Evolutionary conservation across 2,888 invertebrate genomes (phyloP).

Genomic region (Cecidostiba fungosa): DNA sequence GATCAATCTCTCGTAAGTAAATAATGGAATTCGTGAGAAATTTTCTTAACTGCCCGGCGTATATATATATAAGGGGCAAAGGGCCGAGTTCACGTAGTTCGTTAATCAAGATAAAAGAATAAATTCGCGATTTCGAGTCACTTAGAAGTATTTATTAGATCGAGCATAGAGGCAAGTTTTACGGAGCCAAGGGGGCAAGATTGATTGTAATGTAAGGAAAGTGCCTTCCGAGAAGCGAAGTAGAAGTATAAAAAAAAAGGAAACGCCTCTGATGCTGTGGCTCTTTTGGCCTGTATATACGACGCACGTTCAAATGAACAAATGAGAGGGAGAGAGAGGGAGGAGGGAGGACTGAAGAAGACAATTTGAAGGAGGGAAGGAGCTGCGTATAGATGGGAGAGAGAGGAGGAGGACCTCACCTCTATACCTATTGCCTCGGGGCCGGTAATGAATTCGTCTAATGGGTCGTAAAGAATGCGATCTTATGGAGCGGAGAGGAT

Average conservation of each 20-base stretch:
- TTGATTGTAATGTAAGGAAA: constrained; percentile 60
- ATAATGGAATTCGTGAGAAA: constrained; percentile 43
- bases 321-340: constrained; percentile 66
- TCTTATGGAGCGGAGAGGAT: constrained; percentile 79
- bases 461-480: constrained; percentile 80
- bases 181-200: constrained; percentile 32
- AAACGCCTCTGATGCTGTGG: not conserved
- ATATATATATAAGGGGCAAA: too few relatives aligned
- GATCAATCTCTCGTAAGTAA: constrained; percentile 5
- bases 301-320: constrained; percentile 56
- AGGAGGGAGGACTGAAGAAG: constrained; percentile 60
- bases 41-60: constrained; percentile 6
- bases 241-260: constrained; percentile 5
- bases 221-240: constrained; percentile 15
- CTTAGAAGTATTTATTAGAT: constrained; percentile 60
- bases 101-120: constrained; percentile 61
- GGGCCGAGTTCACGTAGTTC: constrained; percentile 25
- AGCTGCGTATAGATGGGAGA: constrained; percentile 30
- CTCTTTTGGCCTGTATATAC: constrained; percentile 36
- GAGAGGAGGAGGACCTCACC: constrained; percentile 70
- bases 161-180: constrained; percentile 44
- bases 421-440: constrained; percentile 73
- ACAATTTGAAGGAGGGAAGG: constrained; percentile 57
- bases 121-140: constrained; percentile 56
- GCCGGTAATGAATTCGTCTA: constrained; percentile 80